These are phyloP conservation scores for Centroberyx gerrardi DNA, from an alignment of 2,797 vertebrate species.

Conservation along the genomic window DNA sequence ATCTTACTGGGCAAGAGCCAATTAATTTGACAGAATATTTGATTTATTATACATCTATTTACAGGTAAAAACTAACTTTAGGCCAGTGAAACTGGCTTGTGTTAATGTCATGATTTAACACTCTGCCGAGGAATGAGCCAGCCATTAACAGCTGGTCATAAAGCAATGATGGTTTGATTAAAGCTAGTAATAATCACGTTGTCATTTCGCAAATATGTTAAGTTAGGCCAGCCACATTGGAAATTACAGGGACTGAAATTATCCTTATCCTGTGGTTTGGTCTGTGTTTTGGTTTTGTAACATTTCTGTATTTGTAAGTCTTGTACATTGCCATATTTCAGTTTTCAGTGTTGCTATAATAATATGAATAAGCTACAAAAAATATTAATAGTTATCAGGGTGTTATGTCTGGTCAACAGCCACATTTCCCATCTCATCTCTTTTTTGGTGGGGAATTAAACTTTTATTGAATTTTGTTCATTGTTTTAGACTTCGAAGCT, in stretches of 20 bases:
- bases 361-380: no score
- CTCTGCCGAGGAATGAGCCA: slow-evolving; percentile 6
- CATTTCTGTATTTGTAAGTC: no score
- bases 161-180: slow-evolving; percentile 55
- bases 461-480: not conserved
- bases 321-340: no score
- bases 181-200: slow-evolving; percentile 36
- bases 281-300: not conserved
- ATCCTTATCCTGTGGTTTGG: not conserved
- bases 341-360: no score
- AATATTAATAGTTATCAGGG: no score
- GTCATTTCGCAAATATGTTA: slow-evolving; percentile 3
- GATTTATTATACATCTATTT: not conserved
- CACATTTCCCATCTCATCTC: not conserved
- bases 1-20: not conserved
- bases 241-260: not conserved
- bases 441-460: no score
- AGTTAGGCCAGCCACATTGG: not conserved
- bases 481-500: fast-evolving
- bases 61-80: not conserved
- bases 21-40: not conserved
- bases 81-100: not conserved
- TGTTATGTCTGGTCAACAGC: not conserved
- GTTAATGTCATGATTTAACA: slow-evolving; percentile 43
- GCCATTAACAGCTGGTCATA: slow-evolving; percentile 44